Conservation (phyloP, 2,113 vertebrate species). For the Trinectes maculatus region DNA sequence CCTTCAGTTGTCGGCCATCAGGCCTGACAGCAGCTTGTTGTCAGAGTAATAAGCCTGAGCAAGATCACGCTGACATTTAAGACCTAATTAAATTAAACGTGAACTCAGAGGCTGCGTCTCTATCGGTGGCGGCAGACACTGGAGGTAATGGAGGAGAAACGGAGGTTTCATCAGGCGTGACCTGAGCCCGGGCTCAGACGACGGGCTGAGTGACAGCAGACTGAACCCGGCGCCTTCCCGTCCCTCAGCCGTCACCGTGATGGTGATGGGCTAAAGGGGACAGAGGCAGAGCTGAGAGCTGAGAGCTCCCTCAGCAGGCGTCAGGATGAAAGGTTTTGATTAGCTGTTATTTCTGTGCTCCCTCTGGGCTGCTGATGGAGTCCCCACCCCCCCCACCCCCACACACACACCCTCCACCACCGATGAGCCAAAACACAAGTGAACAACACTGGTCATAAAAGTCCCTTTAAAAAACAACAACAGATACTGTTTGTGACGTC, state of each 20-base stretch:
- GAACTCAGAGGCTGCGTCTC: no score
- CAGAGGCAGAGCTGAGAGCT: slow-evolving; percentile 27
- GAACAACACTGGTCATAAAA: slow-evolving; percentile 7
- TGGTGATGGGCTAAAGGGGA: slow-evolving; percentile 15
- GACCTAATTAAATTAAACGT: no score
- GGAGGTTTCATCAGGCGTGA: slow-evolving; percentile 15
- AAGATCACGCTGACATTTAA: no score
- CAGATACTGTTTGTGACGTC: slow-evolving; percentile 20
- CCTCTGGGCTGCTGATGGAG: slow-evolving; percentile 37
- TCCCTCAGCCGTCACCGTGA: slow-evolving; percentile 20
- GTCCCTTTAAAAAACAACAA: no score
- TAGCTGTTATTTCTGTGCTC: slow-evolving; percentile 53
- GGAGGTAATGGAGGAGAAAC: slow-evolving; percentile 17
- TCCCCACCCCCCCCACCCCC: no score
- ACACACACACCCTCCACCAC: no score
- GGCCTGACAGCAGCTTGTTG: not conserved
- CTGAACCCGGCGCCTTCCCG: not conserved
- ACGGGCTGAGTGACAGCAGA: slow-evolving; percentile 1
- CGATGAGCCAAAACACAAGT: slow-evolving; percentile 22
- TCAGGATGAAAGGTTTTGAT: slow-evolving; percentile 68
- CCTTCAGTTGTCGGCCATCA: slow-evolving; percentile 15
- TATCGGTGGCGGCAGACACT: no score
- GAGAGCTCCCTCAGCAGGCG: slow-evolving; percentile 39
- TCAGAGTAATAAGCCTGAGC: no score
- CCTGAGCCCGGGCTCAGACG: slow-evolving; percentile 10